Percentiles rank a stretch among this genome's conserved stretches.
phyloP scores from a whole-genome alignment of 2,888 invertebrate species.

The Clusia tigrina region DNA sequence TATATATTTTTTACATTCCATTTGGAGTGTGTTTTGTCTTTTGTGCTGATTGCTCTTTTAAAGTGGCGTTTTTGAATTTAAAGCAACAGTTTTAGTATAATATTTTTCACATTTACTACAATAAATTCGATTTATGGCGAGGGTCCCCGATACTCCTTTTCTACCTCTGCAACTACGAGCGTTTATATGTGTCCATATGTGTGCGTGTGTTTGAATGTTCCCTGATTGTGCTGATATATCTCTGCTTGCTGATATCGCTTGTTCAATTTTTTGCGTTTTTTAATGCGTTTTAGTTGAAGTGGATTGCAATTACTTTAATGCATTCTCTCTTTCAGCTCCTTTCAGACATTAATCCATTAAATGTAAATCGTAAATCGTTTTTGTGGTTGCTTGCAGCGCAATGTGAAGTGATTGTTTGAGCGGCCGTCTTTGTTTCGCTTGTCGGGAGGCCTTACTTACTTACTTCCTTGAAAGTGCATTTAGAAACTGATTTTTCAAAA shows the following conservation, averaged over 20 bases:
- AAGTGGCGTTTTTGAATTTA: not conserved
- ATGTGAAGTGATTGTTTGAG: not conserved
- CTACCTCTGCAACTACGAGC: not conserved
- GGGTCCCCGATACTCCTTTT: too few species aligned
- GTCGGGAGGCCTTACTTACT: not conserved
- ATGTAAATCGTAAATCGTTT: conserved; percentile 19
- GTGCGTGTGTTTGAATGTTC: too few species aligned
- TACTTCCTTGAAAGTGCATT: too few species aligned
- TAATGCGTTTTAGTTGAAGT: not conserved
- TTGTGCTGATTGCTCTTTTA: conserved; percentile 14
- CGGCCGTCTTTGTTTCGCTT: not conserved
- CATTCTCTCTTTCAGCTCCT: conserved; percentile 13
- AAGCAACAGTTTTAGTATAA: not conserved
- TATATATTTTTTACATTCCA: not conserved
- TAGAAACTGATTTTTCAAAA: too few species aligned
- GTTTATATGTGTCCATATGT: too few species aligned
- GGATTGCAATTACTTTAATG: conserved; percentile 27
- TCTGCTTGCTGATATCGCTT: too few species aligned
- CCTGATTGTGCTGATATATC: too few species aligned
- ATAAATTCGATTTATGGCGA: not conserved
- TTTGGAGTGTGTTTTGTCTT: conserved; percentile 12
- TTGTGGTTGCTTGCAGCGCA: conserved; percentile 8
- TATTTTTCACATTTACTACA: too few species aligned
- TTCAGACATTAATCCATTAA: conserved; percentile 19
- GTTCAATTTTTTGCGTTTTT: not conserved